These are phyloP conservation scores for Crenuchus spilurus DNA, from an alignment of 2,797 vertebrate species.

Conservation along the genomic window DNA sequence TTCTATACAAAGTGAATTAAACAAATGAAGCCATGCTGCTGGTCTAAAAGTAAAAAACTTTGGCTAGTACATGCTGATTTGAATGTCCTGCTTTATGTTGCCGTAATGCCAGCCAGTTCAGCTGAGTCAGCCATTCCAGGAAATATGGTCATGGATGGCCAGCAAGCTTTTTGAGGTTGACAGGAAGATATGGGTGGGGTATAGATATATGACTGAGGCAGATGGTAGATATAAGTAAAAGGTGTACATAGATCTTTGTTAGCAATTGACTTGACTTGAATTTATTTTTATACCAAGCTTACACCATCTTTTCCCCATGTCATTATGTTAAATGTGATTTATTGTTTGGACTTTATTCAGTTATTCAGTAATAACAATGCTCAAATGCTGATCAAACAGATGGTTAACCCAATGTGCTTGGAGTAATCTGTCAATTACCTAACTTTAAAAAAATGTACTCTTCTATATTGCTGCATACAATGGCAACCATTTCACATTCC, in stretches of 20 bases:
- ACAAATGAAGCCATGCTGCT: no score
- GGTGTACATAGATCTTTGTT: no score
- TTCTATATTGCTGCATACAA: neutral
- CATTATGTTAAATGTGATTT: neutral
- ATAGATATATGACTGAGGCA: no score
- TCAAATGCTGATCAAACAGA: neutral
- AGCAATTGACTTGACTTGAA: neutral
- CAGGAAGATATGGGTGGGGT: neutral
- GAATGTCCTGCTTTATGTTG: neutral
- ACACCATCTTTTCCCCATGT: neutral
- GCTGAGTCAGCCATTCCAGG: neutral
- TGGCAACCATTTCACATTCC: neutral
- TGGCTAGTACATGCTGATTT: neutral
- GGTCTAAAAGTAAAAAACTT: no score
- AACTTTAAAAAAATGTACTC: neutral
- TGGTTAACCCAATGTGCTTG: neutral
- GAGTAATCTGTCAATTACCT: conserved; percentile 7
- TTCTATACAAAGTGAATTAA: no score
- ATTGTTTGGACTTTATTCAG: neutral
- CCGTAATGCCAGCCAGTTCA: neutral
- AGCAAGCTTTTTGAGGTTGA: neutral
- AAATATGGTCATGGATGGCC: neutral
- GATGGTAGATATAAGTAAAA: no score
- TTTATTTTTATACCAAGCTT: neutral
- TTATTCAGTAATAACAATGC: neutral